Percentiles rank a stretch among this genome's conserved stretches.
Conservation (phyloP, 2,113 vertebrate species). For the Pelobates fuscus region DNA sequence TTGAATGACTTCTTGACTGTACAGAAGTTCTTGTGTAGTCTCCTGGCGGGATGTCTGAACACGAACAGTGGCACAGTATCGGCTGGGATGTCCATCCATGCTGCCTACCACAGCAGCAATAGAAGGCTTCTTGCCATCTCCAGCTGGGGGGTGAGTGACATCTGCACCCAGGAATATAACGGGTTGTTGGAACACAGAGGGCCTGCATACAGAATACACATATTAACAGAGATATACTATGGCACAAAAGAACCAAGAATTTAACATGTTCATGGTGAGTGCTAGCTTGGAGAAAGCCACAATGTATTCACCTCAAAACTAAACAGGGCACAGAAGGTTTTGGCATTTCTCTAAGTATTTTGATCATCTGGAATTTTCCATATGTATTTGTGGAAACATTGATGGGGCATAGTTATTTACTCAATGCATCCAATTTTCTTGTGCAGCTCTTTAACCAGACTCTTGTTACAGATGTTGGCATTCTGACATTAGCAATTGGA, state of each 20-base stretch:
- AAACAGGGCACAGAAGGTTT: no score
- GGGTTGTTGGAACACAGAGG: conserved; percentile 96
- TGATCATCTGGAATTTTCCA: no score
- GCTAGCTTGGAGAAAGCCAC: neutral
- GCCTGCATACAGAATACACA: conserved; percentile 66
- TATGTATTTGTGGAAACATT: no score
- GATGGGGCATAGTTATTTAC: no score
- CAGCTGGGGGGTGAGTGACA: conserved; percentile 92
- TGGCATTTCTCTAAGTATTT: no score
- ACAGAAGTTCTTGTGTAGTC: conserved; percentile 92
- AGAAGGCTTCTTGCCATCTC: conserved; percentile 96
- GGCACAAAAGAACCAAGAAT: no score
- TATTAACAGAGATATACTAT: no score
- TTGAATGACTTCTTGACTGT: conserved; percentile 96
- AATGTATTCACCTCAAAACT: no score
- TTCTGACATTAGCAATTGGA: no score
- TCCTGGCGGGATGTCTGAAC: conserved; percentile 96
- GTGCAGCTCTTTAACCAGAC: no score
- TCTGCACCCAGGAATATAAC: conserved; percentile 97
- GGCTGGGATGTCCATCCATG: conserved; percentile 96
- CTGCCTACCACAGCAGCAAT: conserved; percentile 97
- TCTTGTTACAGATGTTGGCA: no score
- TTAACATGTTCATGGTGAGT: neutral
- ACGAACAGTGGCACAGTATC: conserved; percentile 93
- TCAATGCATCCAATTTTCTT: no score